Conservation (phyloP, 2,888 invertebrate species). For the Volucella inanis region DNA sequence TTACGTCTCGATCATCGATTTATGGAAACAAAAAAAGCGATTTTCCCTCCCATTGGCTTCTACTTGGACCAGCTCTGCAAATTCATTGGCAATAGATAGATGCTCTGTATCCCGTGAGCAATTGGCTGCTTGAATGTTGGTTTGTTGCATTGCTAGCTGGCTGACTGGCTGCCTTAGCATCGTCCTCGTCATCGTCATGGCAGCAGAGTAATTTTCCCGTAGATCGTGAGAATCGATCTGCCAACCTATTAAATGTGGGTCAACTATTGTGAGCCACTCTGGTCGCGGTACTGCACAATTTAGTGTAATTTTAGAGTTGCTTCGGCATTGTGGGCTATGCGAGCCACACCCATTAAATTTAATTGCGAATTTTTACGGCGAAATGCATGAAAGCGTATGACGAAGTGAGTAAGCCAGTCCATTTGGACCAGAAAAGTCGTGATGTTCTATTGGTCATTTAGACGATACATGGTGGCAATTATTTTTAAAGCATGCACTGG, state of each 20-base stretch:
- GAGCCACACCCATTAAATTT: constrained; percentile 72
- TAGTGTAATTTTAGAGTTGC: constrained; percentile 57
- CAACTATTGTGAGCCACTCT: constrained; percentile 67
- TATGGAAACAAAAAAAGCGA: constrained; percentile 66
- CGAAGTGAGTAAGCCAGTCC: neutral
- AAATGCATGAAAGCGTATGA: neutral
- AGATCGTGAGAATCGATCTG: constrained; percentile 75
- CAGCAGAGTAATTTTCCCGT: constrained; percentile 58
- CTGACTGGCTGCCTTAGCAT: constrained; percentile 25
- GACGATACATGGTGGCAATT: constrained; percentile 27
- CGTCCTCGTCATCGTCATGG: constrained; percentile 33
- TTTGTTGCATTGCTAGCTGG: constrained; percentile 26
- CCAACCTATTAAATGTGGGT: constrained; percentile 75
- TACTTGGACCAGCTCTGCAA: neutral
- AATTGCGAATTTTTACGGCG: constrained; percentile 58
- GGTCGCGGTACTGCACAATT: constrained; percentile 55
- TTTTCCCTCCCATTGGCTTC: constrained; percentile 70
- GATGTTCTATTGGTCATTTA: constrained; percentile 66
- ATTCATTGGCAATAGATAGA: constrained; percentile 57
- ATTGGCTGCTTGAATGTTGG: constrained; percentile 44
- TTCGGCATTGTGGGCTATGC: constrained; percentile 48
- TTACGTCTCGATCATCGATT: constrained; percentile 74
- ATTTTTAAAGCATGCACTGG: constrained; percentile 8
- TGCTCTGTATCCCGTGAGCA: constrained; percentile 52
- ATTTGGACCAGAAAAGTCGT: constrained; percentile 34